These are phyloP conservation scores for Megaustenia siamemsis DNA, from an alignment of 2,888 invertebrate species.

Conservation along the genomic window DNA sequence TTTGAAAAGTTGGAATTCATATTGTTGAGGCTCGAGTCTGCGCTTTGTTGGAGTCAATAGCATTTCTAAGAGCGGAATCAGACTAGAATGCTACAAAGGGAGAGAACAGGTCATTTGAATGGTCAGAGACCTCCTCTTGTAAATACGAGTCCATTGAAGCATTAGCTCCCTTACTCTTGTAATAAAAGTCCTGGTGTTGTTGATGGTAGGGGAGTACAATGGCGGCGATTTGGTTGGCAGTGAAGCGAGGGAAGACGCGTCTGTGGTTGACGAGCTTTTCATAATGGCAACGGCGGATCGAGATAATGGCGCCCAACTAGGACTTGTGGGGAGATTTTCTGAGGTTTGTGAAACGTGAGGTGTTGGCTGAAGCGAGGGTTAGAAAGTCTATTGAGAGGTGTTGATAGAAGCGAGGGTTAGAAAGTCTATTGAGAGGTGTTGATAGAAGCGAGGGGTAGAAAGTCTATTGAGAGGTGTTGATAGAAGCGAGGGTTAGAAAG, in stretches of 20 bases:
- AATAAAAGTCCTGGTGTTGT: not conserved
- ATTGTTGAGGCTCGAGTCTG: not conserved
- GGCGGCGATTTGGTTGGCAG: not conserved
- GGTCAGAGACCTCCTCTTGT: constrained; percentile 24
- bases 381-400: too few species aligned
- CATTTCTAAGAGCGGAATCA: constrained; percentile 8
- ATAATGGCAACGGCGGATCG: constrained; percentile 4
- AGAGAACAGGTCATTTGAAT: constrained; percentile 13
- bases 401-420: too few species aligned
- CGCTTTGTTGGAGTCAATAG: constrained; percentile 22
- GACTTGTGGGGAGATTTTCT: constrained; percentile 8
- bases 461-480: too few species aligned
- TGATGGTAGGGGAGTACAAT: constrained; percentile 7
- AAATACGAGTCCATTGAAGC: constrained; percentile 37
- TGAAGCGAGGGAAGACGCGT: constrained; percentile 16
- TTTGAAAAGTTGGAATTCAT: constrained; percentile 41
- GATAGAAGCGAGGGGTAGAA: too few species aligned
- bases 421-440: too few species aligned
- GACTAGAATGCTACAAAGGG: constrained; percentile 24
- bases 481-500: too few species aligned
- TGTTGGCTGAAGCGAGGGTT: too few species aligned
- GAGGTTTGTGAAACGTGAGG: not conserved
- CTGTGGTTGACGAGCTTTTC: constrained; percentile 7
- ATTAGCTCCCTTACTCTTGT: not conserved
- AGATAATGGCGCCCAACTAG: constrained; percentile 22